phyloP scores from a whole-genome alignment of 2,797 vertebrate species.

The Vespertilio murinus region DNA sequence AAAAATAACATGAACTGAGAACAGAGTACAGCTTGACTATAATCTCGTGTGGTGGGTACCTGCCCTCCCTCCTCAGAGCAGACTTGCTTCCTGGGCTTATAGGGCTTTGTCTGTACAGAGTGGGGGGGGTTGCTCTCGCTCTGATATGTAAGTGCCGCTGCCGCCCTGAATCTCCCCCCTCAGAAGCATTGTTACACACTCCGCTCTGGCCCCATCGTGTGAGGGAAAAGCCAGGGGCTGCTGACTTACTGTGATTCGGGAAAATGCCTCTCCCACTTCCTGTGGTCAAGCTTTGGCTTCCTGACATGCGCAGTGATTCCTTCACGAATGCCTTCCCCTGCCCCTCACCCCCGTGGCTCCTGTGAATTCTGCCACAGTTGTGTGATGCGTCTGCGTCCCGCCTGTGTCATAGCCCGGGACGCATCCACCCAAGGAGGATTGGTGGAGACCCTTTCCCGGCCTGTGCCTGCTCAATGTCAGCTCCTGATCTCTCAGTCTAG shows the following conservation, averaged over 20 bases:
- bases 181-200: not conserved
- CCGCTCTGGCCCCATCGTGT: not conserved
- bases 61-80: not conserved
- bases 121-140: not conserved
- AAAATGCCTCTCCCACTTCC: not conserved
- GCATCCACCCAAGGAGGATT: conserved; percentile 41
- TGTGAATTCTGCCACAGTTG: not conserved
- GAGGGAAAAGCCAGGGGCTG: not conserved
- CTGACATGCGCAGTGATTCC: not conserved
- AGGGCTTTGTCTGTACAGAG: not conserved
- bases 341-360: not conserved
- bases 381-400: not conserved
- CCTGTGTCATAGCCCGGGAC: not conserved
- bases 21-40: not conserved
- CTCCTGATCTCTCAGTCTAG: not conserved
- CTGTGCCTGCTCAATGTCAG: not conserved
- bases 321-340: not conserved
- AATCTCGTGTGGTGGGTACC: not conserved
- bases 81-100: not conserved
- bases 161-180: not conserved
- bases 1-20: not conserved
- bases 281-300: not conserved
- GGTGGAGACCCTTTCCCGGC: not conserved
- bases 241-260: not conserved
- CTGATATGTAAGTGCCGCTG: not conserved